phyloP scores from a whole-genome alignment of 2,797 vertebrate species.

The Mormyrus hasselquistii region DNA sequence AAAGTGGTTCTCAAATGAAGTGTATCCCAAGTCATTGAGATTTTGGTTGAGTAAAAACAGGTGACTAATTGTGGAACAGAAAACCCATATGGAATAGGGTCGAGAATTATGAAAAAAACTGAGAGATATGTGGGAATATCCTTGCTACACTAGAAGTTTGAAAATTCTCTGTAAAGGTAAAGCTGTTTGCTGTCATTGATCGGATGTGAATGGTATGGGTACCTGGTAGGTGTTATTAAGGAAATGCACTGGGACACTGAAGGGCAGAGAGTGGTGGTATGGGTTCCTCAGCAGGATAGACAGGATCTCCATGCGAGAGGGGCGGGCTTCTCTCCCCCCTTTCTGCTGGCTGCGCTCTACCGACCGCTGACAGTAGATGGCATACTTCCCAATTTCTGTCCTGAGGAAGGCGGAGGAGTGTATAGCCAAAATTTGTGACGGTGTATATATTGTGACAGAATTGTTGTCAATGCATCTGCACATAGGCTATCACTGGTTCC shows the following conservation, averaged over 20 bases:
- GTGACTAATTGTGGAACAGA: not conserved
- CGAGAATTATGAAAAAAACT: not conserved
- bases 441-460: not conserved
- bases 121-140: not conserved
- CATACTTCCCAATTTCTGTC: slow-evolving; percentile 93
- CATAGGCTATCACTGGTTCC: not conserved
- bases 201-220: not conserved
- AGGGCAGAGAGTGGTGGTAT: slow-evolving; percentile 92
- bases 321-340: slow-evolving; percentile 81
- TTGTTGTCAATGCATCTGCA: not conserved
- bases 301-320: slow-evolving; percentile 95
- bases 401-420: slow-evolving; percentile 49
- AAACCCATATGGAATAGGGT: not conserved
- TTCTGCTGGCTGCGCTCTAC: slow-evolving; percentile 88
- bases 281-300: slow-evolving; percentile 94
- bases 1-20: not conserved
- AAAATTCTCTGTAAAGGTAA: not conserved
- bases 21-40: not conserved
- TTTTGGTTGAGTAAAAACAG: not conserved
- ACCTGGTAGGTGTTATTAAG: slow-evolving; percentile 97
- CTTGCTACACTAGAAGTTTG: not conserved
- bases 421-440: not conserved
- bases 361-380: slow-evolving; percentile 92
- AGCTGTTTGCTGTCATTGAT: not conserved
- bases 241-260: slow-evolving; percentile 95